These are phyloP conservation scores for Synanthedon formicaeformis DNA, from an alignment of 2,888 invertebrate species.

Conservation along the genomic window DNA sequence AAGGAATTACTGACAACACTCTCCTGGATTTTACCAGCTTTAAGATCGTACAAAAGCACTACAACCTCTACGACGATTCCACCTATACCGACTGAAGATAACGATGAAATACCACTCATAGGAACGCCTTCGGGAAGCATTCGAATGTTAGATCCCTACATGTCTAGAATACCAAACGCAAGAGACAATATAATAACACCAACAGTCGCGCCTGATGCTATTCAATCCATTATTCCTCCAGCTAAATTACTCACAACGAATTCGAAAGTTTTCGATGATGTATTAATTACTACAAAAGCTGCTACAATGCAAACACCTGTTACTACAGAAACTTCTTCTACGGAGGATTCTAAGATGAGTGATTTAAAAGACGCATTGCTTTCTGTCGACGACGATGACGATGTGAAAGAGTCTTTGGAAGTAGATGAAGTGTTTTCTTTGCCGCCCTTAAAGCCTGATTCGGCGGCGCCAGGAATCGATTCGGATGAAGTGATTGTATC, in stretches of 20 bases:
- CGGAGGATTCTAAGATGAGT: slow-evolving; percentile 36
- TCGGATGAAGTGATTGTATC: slow-evolving; percentile 57
- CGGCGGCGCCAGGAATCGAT: slow-evolving; percentile 30
- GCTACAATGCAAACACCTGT: slow-evolving; percentile 28
- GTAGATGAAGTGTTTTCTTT: slow-evolving; percentile 60
- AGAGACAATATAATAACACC: slow-evolving; percentile 47
- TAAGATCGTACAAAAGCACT: slow-evolving; percentile 52
- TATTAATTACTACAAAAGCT: slow-evolving; percentile 45
- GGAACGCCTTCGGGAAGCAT: slow-evolving; percentile 43
- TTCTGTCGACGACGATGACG: slow-evolving; percentile 60
- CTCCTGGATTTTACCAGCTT: slow-evolving; percentile 67
- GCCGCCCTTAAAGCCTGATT: slow-evolving; percentile 49
- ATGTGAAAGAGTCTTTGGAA: slow-evolving; percentile 56
- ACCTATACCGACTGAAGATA: slow-evolving; percentile 40
- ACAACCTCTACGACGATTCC: slow-evolving; percentile 36
- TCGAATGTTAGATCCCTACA: slow-evolving; percentile 36
- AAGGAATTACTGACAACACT: slow-evolving; percentile 43
- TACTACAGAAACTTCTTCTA: slow-evolving; percentile 30
- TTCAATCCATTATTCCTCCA: slow-evolving; percentile 35
- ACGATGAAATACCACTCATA: slow-evolving; percentile 30
- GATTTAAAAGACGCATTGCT: slow-evolving; percentile 56
- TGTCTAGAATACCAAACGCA: slow-evolving; percentile 51
- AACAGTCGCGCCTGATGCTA: slow-evolving; percentile 44
- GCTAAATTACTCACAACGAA: slow-evolving; percentile 34
- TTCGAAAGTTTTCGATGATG: slow-evolving; percentile 44